Evolutionary conservation across 1,140 invertebrate genomes (phyloP), one percentile per base, ranked within the genome.

Genomic region (Ceratina calcarata): DNA sequence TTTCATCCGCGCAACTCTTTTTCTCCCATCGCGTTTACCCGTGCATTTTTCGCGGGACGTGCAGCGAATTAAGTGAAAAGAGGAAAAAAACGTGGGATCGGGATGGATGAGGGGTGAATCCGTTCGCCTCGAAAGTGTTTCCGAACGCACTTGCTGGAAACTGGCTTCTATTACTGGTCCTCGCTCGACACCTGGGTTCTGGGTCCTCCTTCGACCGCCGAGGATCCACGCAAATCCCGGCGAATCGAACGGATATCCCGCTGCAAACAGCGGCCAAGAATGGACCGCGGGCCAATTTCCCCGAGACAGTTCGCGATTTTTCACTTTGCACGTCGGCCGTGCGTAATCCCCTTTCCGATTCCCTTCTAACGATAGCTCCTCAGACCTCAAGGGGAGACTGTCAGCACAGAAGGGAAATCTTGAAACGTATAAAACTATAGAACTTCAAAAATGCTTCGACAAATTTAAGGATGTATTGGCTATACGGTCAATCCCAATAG

Each of bases 141-240:
- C 78, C 51, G 69, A 87, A 87, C 82, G 70, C 76, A 65, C 81
- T 83, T 53, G 13, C 58, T 78, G 68, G 86, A 60, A 86, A 86
- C 81, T 83, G 64, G 64, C 81, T 89, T 87, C 81, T 80, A 87
- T 89, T 89, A 85, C 81, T 60, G 75, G 61, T 84, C 60, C 69
- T 61, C 73, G 61, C 37, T 24, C 57, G 62, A 69, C 88, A 89
- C 87, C 87, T 89, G 87, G 79, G 85, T 27, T 51, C 80, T 66
- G 55, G 27, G 27, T 12, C 18, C 12, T 65, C 6, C 32, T 20
- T 6, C 22, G 55, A 20, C 10, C 69, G 2, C n/a, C 7, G 65
- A 64, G 51, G 72, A 78, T 76, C 76, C 76, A 82, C 80, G 83
- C 83, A 86, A 86, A 86, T 86, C 81, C 81, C 32, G 24, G 55